phyloP scores from a whole-genome alignment of 1,140 invertebrate species.

The Marisa cornuarietis region DNA sequence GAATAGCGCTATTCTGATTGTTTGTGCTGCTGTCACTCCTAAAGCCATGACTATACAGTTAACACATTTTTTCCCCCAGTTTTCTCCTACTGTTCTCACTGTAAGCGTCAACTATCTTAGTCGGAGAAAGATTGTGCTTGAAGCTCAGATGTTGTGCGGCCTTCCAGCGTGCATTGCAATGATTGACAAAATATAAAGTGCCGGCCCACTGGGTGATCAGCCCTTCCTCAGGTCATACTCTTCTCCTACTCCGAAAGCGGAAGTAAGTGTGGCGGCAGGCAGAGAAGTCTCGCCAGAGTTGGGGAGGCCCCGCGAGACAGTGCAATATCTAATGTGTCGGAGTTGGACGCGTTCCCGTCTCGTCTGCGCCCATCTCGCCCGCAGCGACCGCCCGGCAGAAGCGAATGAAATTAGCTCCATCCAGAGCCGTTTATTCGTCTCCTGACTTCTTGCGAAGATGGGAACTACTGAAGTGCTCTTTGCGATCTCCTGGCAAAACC shows the following conservation, averaged over 20 bases:
- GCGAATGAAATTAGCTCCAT: conserved; percentile 21
- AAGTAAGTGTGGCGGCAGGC: not conserved
- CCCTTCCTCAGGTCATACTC: not conserved
- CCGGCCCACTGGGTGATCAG: not conserved
- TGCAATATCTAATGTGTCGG: conserved; percentile 4
- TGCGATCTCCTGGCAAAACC: conserved; percentile 23
- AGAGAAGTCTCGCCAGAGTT: not conserved
- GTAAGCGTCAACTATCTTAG: no score
- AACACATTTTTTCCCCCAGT: no score
- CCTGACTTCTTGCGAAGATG: conserved; percentile 6
- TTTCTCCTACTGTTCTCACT: no score
- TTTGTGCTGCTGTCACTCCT: no score
- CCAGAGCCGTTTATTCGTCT: conserved; percentile 22
- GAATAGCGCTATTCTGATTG: no score
- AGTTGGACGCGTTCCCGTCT: conserved; percentile 4
- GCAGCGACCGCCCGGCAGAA: conserved; percentile 12
- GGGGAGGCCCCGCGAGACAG: not conserved
- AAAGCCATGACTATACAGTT: no score
- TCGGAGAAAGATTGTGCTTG: no score
- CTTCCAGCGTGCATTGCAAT: not conserved
- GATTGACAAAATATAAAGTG: not conserved
- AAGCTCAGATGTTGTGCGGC: no score
- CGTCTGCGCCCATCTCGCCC: conserved; percentile 10
- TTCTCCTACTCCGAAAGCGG: not conserved
- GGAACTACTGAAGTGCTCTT: conserved; percentile 19